phyloP scores from a whole-genome alignment of 2,797 vertebrate species.

The Sarcoramphus papa region DNA sequence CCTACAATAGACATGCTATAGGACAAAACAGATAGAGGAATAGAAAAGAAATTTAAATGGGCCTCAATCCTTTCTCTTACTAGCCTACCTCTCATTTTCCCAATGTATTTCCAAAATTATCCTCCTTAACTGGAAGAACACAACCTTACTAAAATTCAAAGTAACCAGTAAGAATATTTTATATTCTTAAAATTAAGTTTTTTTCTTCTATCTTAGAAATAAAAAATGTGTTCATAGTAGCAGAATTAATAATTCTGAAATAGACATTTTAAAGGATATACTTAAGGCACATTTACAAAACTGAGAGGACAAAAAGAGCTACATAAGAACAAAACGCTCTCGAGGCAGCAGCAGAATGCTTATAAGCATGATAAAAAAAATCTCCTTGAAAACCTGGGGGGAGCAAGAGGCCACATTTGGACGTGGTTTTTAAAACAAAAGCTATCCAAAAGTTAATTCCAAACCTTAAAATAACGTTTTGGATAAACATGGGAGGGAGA shows the following conservation, averaged over 20 bases:
- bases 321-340: background rate
- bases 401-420: background rate
- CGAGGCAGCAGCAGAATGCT: background rate
- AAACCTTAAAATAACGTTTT: background rate
- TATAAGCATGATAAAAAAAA: background rate
- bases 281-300: background rate
- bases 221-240: background rate
- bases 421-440: background rate
- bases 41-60: background rate
- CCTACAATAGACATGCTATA: background rate
- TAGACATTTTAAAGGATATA: background rate
- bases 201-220: background rate
- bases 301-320: background rate
- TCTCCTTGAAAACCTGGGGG: background rate
- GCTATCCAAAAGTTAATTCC: background rate
- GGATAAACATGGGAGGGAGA: fast-evolving
- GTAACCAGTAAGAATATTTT: background rate
- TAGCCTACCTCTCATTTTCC: background rate
- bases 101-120: background rate
- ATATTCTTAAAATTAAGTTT: background rate
- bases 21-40: background rate
- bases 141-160: background rate
- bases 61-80: background rate
- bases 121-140: background rate
- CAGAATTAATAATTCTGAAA: background rate